A percentile compares a stretch with the other conserved stretches of the same genome.
These are phyloP conservation scores for Harpagifer antarcticus DNA, from an alignment of 2,797 vertebrate genomes.

Conservation along the genomic window DNA sequence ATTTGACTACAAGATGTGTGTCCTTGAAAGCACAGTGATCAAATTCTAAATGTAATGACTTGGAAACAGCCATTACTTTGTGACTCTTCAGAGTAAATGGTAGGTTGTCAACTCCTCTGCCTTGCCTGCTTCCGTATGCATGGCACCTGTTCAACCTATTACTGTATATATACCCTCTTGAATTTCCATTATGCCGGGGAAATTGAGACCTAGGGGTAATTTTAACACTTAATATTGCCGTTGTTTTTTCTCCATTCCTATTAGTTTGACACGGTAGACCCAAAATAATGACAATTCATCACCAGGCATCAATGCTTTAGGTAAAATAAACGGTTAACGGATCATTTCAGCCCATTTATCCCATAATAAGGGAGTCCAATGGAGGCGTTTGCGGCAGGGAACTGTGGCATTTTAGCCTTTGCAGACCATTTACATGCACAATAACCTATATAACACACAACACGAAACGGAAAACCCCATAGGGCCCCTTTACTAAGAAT, in stretches of 20 bases:
- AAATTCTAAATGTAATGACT: constrained; percentile 53
- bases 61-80: constrained; percentile 53
- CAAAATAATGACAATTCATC: constrained; percentile 48
- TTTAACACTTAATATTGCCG: constrained; percentile 19
- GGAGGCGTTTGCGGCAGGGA: too few species aligned
- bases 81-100: constrained; percentile 48
- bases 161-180: constrained; percentile 37
- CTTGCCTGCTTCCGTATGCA: constrained; percentile 48
- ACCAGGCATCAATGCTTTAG: constrained; percentile 17
- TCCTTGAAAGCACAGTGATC: constrained; percentile 52
- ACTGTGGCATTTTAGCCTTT: too few species aligned
- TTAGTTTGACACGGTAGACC: constrained; percentile 40
- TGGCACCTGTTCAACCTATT: constrained; percentile 57
- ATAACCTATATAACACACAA: too few species aligned
- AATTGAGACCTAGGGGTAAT: constrained; percentile 32
- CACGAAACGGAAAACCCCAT: too few species aligned
- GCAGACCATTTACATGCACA: too few species aligned
- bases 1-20: constrained; percentile 39
- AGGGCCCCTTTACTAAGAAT: constrained; percentile 12
- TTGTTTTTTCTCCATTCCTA: constrained; percentile 41
- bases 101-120: constrained; percentile 47
- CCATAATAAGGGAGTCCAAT: constrained; percentile 5
- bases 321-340: constrained; percentile 23
- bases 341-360: constrained; percentile 14
- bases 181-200: constrained; percentile 47